Percentiles rank a stretch among this genome's conserved stretches.
These are phyloP conservation scores for Megathymus violae DNA, from an alignment of 1,140 invertebrate genomes.

Conservation along the genomic window DNA sequence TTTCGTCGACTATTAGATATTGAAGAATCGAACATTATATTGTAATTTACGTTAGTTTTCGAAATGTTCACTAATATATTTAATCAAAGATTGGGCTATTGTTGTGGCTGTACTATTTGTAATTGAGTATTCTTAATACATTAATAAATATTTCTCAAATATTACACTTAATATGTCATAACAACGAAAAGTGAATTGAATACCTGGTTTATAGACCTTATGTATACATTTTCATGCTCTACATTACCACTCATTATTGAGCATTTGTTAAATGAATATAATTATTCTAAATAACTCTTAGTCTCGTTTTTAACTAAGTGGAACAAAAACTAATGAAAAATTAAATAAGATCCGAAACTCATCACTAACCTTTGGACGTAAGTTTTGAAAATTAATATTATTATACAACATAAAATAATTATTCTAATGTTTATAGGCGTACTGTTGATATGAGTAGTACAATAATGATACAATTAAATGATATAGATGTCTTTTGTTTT, in stretches of 20 bases:
- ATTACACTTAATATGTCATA: no score
- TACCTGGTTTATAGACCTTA: background rate
- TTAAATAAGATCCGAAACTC: constrained; percentile 15
- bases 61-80: no score
- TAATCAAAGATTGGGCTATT: no score
- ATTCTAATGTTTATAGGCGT: constrained; percentile 6
- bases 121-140: background rate
- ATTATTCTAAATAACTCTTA: no score
- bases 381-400: no score
- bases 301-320: background rate
- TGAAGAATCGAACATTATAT: constrained; percentile 8
- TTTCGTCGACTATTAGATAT: constrained; percentile 1
- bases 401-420: constrained; percentile 8
- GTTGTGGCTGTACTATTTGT: no score
- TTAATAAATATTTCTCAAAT: background rate
- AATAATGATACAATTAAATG: constrained; percentile 3
- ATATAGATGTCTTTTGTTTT: constrained; percentile 36
- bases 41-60: no score
- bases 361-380: constrained; percentile 27
- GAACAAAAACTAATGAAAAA: background rate
- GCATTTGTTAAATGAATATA: constrained; percentile 1
- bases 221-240: background rate
- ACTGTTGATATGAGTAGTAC: constrained; percentile 3
- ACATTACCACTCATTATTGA: background rate
- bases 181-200: constrained; percentile 1